A percentile compares a stretch with the other conserved stretches of the same genome.
phyloP scores from a whole-genome alignment of 2,113 vertebrate genomes.

The Morone saxatilis region DNA sequence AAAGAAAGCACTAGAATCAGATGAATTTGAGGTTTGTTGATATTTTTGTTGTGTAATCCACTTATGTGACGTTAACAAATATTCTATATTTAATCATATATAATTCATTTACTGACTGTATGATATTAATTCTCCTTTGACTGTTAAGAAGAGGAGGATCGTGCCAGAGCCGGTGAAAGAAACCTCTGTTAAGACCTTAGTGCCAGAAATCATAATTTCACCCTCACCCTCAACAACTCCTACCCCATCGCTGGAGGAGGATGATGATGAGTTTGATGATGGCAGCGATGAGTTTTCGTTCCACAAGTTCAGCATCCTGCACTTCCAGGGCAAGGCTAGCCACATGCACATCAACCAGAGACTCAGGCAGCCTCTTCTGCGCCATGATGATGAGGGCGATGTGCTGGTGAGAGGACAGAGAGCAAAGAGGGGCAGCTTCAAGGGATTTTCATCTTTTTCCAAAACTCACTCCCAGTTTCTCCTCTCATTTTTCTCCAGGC shows the following conservation, averaged over 20 bases:
- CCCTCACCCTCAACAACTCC: not conserved
- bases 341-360: conserved; percentile 85
- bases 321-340: conserved; percentile 89
- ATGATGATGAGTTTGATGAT: conserved; percentile 86
- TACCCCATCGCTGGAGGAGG: conserved; percentile 9
- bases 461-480: not conserved
- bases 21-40: conserved; percentile 81
- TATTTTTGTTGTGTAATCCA: not conserved
- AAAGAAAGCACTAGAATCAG: conserved; percentile 76
- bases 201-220: not conserved
- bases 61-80: not conserved
- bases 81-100: not conserved
- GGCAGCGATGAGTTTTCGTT: conserved; percentile 87
- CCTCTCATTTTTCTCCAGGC: conserved; percentile 79
- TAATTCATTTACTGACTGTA: conserved; percentile 39
- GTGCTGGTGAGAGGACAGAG: conserved; percentile 81
- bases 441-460: not conserved
- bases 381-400: conserved; percentile 90
- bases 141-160: conserved; percentile 8
- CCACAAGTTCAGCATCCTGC: conserved; percentile 86
- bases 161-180: not conserved
- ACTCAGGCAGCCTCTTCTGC: conserved; percentile 88
- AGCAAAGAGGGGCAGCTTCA: not conserved
- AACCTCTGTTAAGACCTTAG: no score
- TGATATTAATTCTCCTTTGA: not conserved